These are phyloP conservation scores for Pseudochromis fuscus DNA, from an alignment of 2,797 vertebrate species.

Conservation along the genomic window DNA sequence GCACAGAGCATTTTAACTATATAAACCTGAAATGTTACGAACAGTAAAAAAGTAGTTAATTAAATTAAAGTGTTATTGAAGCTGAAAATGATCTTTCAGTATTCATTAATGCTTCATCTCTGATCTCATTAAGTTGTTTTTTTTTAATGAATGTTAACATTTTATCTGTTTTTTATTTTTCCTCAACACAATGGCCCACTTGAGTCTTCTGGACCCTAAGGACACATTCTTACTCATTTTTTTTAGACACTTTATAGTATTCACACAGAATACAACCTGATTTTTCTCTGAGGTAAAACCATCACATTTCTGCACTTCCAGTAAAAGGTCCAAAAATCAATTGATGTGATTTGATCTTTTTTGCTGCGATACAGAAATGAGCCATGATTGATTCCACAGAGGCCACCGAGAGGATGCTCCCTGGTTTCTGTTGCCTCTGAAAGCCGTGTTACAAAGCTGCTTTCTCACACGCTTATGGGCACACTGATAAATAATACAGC, in stretches of 20 bases:
- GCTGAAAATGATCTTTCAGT: too few species aligned
- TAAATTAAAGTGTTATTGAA: too few species aligned
- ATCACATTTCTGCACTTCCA: not conserved
- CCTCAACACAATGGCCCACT: not conserved
- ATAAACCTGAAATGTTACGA: slow-evolving; percentile 1
- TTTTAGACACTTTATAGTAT: not conserved
- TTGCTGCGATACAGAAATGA: slow-evolving; percentile 47
- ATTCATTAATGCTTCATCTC: too few species aligned
- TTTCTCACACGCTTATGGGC: slow-evolving; percentile 33
- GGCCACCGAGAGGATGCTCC: slow-evolving; percentile 5
- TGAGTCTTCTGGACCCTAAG: not conserved
- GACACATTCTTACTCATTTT: slow-evolving; percentile 9
- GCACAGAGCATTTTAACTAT: too few species aligned
- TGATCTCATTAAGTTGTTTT: too few species aligned
- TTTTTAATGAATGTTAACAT: not conserved
- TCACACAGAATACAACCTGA: not conserved
- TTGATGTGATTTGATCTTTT: slow-evolving; percentile 50
- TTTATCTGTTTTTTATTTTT: not conserved
- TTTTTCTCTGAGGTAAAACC: slow-evolving; percentile 6
- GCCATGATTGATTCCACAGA: slow-evolving; percentile 47
- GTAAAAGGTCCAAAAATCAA: slow-evolving; percentile 38
- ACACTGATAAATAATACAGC: slow-evolving; percentile 15
- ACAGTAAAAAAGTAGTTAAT: not conserved
- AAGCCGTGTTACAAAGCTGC: slow-evolving; percentile 39
- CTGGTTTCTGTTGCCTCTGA: slow-evolving; percentile 52